Percentiles rank a stretch among this genome's conserved stretches.
Evolutionary conservation across 2,888 invertebrate genomes (phyloP).

Genomic region (Chrysolina americana): DNA sequence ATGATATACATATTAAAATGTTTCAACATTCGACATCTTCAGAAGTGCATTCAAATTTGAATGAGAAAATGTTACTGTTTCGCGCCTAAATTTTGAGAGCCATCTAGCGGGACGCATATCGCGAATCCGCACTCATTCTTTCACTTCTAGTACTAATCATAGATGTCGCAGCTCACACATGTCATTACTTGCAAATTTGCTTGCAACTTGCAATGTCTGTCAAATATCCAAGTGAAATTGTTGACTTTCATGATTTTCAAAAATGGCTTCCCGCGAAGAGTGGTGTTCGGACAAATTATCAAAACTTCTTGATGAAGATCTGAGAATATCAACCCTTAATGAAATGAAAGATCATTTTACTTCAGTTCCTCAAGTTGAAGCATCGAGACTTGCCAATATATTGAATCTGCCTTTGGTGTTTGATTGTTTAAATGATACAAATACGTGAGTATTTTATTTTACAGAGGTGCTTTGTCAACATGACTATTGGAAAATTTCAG

Average conservation of each 20-base stretch:
- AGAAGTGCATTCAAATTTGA: too few relatives aligned
- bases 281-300: conserved; percentile 71
- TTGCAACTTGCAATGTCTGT: neutral
- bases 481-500: conserved; percentile 64
- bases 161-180: neutral
- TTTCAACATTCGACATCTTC: too few relatives aligned
- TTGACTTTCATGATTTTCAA: conserved; percentile 39
- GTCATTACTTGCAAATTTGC: too few relatives aligned
- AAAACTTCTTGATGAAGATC: conserved; percentile 68
- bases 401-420: conserved; percentile 75
- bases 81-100: too few relatives aligned
- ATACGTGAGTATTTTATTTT: conserved; percentile 65
- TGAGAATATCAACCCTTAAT: conserved; percentile 68
- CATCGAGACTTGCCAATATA: conserved; percentile 65
- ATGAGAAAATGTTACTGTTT: too few relatives aligned
- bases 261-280: conserved; percentile 67
- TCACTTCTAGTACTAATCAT: neutral
- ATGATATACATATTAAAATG: too few relatives aligned
- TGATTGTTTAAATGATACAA: conserved; percentile 75
- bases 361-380: conserved; percentile 67
- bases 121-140: too few relatives aligned
- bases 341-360: conserved; percentile 70
- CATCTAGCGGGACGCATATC: too few relatives aligned
- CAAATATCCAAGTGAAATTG: neutral
- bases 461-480: conserved; percentile 54